These are phyloP conservation scores for Latrodectus hesperus DNA, from an alignment of 2,888 invertebrate genomes.

Conservation along the genomic window DNA sequence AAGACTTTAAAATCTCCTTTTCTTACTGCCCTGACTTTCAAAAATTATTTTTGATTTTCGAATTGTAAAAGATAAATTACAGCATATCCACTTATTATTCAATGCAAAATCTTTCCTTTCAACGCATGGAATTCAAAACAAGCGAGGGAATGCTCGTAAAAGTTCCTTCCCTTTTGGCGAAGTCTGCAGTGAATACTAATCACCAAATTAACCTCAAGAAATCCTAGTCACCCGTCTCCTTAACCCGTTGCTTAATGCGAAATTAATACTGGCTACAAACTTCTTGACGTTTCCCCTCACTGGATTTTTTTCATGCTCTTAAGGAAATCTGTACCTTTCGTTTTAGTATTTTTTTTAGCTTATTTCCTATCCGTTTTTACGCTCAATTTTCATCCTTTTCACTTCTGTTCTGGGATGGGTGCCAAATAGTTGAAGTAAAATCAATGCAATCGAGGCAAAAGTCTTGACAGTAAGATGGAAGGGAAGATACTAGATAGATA, in stretches of 20 bases:
- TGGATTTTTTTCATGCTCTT: slow-evolving; percentile 6
- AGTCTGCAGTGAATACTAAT: too few species aligned
- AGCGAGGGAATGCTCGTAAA: too few species aligned
- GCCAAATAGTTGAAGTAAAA: slow-evolving; percentile 30
- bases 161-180: too few species aligned
- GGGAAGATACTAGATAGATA: slow-evolving; percentile 4
- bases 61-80: too few species aligned
- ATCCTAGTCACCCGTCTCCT: background rate
- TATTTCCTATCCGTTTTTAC: background rate
- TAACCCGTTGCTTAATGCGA: slow-evolving; percentile 9
- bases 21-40: too few species aligned
- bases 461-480: background rate
- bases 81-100: too few species aligned
- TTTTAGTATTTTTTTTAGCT: background rate
- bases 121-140: too few species aligned
- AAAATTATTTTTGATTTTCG: too few species aligned
- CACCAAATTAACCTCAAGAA: too few species aligned
- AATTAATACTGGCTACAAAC: slow-evolving; percentile 27
- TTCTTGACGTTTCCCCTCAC: background rate
- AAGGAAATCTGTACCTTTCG: background rate
- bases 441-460: slow-evolving; percentile 9
- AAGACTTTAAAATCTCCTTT: too few species aligned
- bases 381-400: slow-evolving; percentile 14
- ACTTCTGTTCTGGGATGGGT: slow-evolving; percentile 20
- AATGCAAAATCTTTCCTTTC: too few species aligned